These are phyloP conservation scores for Prietella phreatophila DNA, from an alignment of 2,113 vertebrate species.

Conservation along the genomic window DNA sequence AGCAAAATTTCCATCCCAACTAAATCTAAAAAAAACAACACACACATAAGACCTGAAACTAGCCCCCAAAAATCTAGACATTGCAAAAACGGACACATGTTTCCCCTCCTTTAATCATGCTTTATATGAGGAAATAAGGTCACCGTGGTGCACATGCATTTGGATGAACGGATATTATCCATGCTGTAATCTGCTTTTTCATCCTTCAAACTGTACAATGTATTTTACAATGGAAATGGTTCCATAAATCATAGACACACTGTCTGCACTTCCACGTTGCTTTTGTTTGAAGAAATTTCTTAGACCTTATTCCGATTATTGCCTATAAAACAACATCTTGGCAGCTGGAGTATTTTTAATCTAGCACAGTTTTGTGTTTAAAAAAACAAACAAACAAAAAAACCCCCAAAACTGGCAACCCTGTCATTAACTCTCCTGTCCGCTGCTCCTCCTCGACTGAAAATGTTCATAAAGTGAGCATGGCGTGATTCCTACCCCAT, in stretches of 20 bases:
- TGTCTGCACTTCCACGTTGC: neutral
- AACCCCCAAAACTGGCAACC: neutral
- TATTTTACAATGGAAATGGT: neutral
- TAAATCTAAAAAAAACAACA: too few species aligned
- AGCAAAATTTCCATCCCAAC: too few species aligned
- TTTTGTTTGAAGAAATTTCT: neutral
- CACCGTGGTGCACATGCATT: neutral
- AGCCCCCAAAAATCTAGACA: neutral
- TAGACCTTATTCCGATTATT: neutral
- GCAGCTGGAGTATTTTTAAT: neutral
- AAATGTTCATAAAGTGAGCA: neutral
- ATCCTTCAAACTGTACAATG: neutral
- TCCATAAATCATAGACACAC: neutral
- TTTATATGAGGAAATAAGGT: neutral
- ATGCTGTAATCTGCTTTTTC: neutral
- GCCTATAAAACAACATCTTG: neutral
- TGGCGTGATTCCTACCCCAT: neutral
- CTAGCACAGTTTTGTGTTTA: neutral
- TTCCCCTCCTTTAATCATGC: neutral
- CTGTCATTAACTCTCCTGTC: neutral
- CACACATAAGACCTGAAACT: neutral
- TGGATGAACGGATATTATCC: neutral
- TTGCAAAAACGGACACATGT: neutral
- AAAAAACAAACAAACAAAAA: neutral
- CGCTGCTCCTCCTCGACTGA: too few species aligned